phyloP scores from a whole-genome alignment of 2,113 vertebrate genomes.

The Podiceps cristatus region DNA sequence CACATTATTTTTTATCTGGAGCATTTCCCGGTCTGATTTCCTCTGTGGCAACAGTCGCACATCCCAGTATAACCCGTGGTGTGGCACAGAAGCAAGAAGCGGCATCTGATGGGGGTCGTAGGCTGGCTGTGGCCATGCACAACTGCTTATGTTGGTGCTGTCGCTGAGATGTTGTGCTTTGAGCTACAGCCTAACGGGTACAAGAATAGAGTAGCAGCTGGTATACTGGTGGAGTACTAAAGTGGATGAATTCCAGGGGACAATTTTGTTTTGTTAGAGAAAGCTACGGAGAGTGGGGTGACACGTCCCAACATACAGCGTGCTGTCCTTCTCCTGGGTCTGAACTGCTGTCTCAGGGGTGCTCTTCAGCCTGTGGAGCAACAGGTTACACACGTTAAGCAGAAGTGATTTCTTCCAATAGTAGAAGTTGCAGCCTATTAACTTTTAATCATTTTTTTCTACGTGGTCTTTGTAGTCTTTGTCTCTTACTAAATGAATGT shows the following conservation, averaged over 20 bases:
- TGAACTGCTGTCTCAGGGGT: neutral
- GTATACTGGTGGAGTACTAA: neutral
- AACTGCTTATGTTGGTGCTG: neutral
- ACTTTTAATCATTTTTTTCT: neutral
- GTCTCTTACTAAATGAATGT: neutral
- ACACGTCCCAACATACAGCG: fast-evolving
- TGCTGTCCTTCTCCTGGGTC: neutral
- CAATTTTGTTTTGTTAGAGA: neutral
- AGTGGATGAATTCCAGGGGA: neutral
- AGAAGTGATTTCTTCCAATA: neutral
- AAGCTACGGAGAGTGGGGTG: neutral
- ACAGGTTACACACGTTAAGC: neutral
- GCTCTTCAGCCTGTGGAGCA: neutral
- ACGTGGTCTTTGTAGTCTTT: neutral
- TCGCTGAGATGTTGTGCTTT: neutral
- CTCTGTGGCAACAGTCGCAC: no score
- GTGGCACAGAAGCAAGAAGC: neutral
- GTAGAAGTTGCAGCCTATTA: neutral
- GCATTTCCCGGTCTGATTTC: neutral
- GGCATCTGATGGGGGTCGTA: neutral
- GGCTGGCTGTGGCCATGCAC: neutral
- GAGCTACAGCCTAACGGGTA: neutral
- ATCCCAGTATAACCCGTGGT: neutral
- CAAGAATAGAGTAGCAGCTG: neutral
- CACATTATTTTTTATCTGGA: neutral